Base-by-base conservation (phyloP, 2,797 vertebrate genomes). In the Pangasius larnaudii region DNA sequence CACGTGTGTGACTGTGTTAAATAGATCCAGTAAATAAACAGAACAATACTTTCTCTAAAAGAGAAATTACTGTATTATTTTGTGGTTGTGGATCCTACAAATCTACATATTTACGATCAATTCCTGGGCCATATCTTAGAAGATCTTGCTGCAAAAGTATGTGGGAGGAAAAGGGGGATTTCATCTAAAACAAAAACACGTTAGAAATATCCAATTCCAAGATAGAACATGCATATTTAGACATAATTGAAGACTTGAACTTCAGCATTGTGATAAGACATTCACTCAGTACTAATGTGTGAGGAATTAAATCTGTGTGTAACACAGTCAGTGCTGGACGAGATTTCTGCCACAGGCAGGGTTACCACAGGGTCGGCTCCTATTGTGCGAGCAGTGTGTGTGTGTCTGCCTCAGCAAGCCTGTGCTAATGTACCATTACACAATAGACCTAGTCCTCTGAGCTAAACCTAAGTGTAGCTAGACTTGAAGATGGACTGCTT, bases 401-500 rank as follows among this genome's bases (percentile, higher is more conserved):
- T 79, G 59, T 84, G 82, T 80, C 36, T 80, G 65, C 58, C 65
- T 81, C 30, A 74, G 87, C 77, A 85, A 46, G 49, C 39, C 75
- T 81, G 51, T 69, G 75, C 27, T 85, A 80, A 85, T 80, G 87
- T 85, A 61, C 53, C 83, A 88, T 81, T 71, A 27, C 87, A 85
- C 87, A 88, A 59, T 88, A 85, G 63, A 39, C 49, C 53, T 65
- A 71, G 72, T 88, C 46, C 22, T 49, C n/a, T 63, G 63, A 49
- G 59, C 63, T 67, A 59, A 79, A 33, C 87, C 65, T 72, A n/a
- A 46, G 53, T 84, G 82, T 39, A 77, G 46, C 67, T 69, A 58
- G 33, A 88, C 61, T 59, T 79, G 49, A 78, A 78, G 74, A 79
- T 85, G 74, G 67, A 84, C 86, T 87, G 74, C 86, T 84, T 87